A percentile compares a stretch with the other conserved stretches of the same genome.
Conservation (phyloP, 2,113 vertebrate species). For the Psittacula cyanocephala region DNA sequence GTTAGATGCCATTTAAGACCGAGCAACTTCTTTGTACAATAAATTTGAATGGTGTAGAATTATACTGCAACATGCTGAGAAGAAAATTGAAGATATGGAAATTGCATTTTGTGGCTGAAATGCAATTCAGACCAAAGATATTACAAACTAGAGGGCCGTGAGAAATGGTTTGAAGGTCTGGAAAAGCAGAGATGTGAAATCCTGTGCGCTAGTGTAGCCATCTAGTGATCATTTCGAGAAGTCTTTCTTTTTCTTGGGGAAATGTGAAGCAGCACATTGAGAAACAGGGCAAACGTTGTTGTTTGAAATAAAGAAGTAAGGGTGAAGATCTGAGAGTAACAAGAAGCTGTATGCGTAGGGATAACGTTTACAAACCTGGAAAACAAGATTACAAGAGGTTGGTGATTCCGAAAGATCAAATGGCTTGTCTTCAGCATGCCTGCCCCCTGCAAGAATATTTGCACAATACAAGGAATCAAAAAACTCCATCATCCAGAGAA, state of each 20-base stretch:
- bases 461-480: background rate
- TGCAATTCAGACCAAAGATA: constrained; percentile 33
- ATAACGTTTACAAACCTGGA: constrained; percentile 4
- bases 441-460: background rate
- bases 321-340: background rate
- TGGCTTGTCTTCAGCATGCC: background rate
- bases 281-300: background rate
- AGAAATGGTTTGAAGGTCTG: background rate
- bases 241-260: background rate
- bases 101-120: constrained; percentile 47
- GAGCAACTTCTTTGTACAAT: constrained; percentile 4
- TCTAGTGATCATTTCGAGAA: constrained; percentile 55
- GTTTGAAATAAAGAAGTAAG: constrained; percentile 1
- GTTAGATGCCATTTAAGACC: constrained; percentile 36
- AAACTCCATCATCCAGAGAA: background rate
- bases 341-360: background rate
- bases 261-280: background rate
- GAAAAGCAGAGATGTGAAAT: background rate
- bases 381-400: background rate
- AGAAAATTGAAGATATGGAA: constrained; percentile 67
- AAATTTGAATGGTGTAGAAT: constrained; percentile 16
- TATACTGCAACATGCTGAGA: constrained; percentile 46
- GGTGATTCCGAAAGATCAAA: background rate
- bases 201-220: constrained; percentile 47
- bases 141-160: background rate